Base-by-base conservation (phyloP, 2,888 invertebrate species). In the Dendrolimus pini region DNA sequence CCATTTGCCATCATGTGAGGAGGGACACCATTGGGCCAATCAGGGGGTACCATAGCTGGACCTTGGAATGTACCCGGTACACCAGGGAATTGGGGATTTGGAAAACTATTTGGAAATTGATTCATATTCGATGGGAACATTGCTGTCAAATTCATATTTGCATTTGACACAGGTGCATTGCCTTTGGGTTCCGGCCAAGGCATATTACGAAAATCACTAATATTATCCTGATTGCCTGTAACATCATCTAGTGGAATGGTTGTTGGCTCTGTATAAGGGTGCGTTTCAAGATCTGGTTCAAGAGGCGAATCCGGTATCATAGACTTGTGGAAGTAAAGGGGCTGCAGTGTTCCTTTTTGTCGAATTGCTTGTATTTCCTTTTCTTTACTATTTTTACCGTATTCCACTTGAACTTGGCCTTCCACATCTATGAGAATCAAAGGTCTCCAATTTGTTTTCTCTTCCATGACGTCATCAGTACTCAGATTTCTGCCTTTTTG, bases 221-320 rank as follows among this genome's bases (percentile, higher is more conserved):
- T 92, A 63, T 94, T 94, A 71, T 96, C 96, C 62, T 95, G 95
- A 78, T 95, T 95, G 8, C 96, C 96, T 0, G 95, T 94, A 7
- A 95, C 93, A 86, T 98, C 98, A 65, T 98, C 97, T 58, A 97
- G 85, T 0, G 98, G 98, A 82, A 98, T 98, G 14, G 93, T 91
- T 61, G 94, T 94, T 1, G 97, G 95, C 76, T 97, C 97, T 3
- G 93, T 92, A 64, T 94, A 93, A 53, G 93, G 92, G 70, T 95
- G 95, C 14, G 94, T 94, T 84, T 97, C 97, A 58, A 94, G 91
- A 69, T 98, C 97, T 1, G 98, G 96, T 85, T 98, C 98, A 30
- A 94, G 92, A 0, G 98, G 93, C 41, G 95, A 94, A 75, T 98
- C 98, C 0, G 98, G 98, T 63, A 98, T 95, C 93, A 95, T 94